Evolutionary conservation across 2,888 invertebrate genomes (phyloP), one percentile per base, ranked within the genome.

Genomic region (Phoronis australis): DNA sequence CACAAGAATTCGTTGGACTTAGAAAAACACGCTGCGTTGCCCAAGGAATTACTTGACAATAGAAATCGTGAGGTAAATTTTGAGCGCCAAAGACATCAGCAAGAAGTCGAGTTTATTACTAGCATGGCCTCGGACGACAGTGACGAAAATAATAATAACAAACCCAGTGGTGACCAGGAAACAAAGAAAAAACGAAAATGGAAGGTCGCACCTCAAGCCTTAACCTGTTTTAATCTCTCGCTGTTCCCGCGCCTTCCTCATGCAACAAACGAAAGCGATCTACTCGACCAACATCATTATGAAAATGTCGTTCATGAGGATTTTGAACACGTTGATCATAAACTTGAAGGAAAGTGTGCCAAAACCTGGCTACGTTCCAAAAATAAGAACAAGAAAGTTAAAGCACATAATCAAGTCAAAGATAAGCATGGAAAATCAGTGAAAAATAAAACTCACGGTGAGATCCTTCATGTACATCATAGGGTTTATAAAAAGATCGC

Each of bases 381-480:
- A n/a, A 21, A 27, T 22, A 23, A 47, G 3, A 31, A 35, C 2
- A 42, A 47, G 22, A n/a, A n/a, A 9, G 47, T 51, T 31, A 72
- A 69, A 54, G 66, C 65, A 6, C 62, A 62, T 26, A 65, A 57
- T 45, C 66, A 69, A 50, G 59, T 70, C 5, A 70, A 69, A 50
- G 55, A 61, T 40, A 69, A 69, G 53, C 49, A 70, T 46, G 65
- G 68, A 40, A 47, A 37, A 1, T 61, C 54, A 45, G 43, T 71
- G 1, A 49, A 48, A 45, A 69, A 69, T 50, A 67, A 65, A 42
- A 48, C 51, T 1, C 66, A 65, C 9, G 52, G 65, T 24, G 65
- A 61, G 53, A 53, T 49, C 15, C 42, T 71, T 18, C 66, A 56
- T 51, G 59, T 71, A 31, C 62, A 68, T 45, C 68, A 69, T 44